Conservation (phyloP, 2,888 invertebrate genomes). For the Erannis defoliaria region DNA sequence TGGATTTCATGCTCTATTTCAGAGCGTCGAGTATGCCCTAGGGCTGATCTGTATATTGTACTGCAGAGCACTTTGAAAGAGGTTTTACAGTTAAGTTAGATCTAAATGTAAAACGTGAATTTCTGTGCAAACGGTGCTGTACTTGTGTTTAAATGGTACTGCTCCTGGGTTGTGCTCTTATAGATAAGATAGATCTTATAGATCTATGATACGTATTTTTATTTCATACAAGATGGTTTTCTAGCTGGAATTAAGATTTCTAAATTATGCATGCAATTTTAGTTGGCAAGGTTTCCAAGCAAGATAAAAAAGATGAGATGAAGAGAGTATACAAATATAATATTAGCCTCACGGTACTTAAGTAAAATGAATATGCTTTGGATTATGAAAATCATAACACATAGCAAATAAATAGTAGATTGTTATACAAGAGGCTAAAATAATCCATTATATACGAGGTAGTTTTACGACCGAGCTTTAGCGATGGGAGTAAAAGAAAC, state of each 20-base stretch:
- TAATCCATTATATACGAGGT: no score
- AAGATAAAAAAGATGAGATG: background rate
- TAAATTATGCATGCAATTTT: background rate
- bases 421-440: no score
- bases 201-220: background rate
- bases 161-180: no score
- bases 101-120: constrained; percentile 9
- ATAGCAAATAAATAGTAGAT: no score
- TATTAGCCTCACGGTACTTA: background rate
- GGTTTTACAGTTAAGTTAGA: constrained; percentile 14
- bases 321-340: no score
- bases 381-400: no score
- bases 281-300: background rate
- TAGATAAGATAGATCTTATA: no score
- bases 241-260: background rate
- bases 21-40: constrained; percentile 34
- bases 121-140: background rate
- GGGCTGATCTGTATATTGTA: constrained; percentile 30
- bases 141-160: background rate
- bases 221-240: constrained; percentile 9
- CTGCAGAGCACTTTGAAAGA: constrained; percentile 18
- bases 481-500: no score
- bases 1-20: constrained; percentile 60
- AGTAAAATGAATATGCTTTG: background rate
- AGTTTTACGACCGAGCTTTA: no score